phyloP scores from a whole-genome alignment of 1,140 invertebrate genomes.

The Drosophila nebulosa region DNA sequence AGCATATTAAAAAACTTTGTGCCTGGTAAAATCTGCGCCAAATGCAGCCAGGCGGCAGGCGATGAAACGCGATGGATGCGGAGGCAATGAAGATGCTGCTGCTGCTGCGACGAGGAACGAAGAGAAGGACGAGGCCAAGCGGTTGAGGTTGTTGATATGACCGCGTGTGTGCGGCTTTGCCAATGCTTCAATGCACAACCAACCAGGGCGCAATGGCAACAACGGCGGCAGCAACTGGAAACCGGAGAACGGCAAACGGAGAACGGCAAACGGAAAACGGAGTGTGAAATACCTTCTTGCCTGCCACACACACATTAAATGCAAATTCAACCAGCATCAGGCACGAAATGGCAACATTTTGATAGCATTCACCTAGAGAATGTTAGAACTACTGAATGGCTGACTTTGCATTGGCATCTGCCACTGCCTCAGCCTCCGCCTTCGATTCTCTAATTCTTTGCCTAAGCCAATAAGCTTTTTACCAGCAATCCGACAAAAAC shows the following conservation, averaged over 20 bases:
- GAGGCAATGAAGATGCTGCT: background rate
- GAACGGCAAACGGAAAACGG: background rate
- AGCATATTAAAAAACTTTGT: constrained; percentile 54
- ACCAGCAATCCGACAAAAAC: constrained; percentile 1
- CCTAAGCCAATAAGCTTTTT: constrained; percentile 33
- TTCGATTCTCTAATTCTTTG: background rate
- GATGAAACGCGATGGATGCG: background rate
- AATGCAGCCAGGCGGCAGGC: constrained; percentile 14
- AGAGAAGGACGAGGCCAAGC: background rate
- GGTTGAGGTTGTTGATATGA: constrained; percentile 28
- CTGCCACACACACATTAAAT: constrained; percentile 44
- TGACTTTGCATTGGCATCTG: too few species aligned
- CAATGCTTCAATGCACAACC: constrained; percentile 42
- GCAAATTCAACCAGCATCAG: constrained; percentile 36
- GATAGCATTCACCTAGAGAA: background rate
- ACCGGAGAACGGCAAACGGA: too few species aligned
- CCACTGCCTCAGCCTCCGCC: too few species aligned
- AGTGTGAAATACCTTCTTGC: background rate
- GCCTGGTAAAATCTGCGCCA: constrained; percentile 45
- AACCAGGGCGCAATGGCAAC: constrained; percentile 10
- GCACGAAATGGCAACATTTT: constrained; percentile 16
- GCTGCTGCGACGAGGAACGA: background rate
- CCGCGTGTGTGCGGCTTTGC: constrained; percentile 42
- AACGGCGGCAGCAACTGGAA: background rate
- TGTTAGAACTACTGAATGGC: too few species aligned